Conservation (phyloP, 2,113 vertebrate species). For the Centropus unirufus region DNA sequence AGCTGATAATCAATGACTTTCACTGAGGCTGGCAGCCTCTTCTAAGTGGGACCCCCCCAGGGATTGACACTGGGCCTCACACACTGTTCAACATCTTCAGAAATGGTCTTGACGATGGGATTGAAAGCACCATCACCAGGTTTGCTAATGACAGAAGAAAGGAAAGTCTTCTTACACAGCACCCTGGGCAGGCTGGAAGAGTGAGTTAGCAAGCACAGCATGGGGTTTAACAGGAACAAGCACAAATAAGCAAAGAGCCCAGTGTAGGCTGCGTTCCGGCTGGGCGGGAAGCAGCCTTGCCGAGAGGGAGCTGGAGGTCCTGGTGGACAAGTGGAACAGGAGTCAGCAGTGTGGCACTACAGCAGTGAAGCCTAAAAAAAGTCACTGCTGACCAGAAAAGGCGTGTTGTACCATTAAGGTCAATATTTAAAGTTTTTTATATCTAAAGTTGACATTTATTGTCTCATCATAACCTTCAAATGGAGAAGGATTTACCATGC, state of each 20-base stretch:
- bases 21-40: background rate
- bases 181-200: background rate
- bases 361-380: background rate
- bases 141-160: background rate
- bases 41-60: fast-evolving
- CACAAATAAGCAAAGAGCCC: background rate
- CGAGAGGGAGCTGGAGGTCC: background rate
- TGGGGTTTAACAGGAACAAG: background rate
- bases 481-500: background rate
- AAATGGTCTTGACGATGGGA: background rate
- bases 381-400: background rate
- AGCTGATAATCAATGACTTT: background rate
- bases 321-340: background rate
- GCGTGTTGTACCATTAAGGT: background rate
- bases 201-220: background rate
- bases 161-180: background rate
- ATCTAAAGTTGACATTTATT: background rate
- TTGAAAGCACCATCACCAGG: background rate
- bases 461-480: background rate
- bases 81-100: background rate
- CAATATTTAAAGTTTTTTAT: background rate
- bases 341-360: background rate
- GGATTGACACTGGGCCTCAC: background rate
- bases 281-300: background rate
- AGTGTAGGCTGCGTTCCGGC: background rate